Evolutionary conservation across 1,140 invertebrate species (phyloP), one percentile per base, ranked within the genome.

Genomic region (Akabosia matsudoensis): DNA sequence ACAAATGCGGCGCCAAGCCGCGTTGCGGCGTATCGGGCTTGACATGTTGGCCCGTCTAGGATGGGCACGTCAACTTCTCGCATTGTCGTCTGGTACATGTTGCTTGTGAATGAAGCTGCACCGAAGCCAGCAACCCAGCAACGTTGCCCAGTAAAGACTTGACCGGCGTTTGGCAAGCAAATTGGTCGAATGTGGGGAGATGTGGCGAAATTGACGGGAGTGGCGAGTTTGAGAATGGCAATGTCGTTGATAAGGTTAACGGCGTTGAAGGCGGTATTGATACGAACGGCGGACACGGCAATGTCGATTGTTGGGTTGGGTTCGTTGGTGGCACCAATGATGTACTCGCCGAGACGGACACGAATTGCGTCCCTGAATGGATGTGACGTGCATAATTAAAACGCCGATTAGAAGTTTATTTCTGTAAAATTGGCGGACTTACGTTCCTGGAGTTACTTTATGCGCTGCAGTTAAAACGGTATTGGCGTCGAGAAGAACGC

Each of bases 111-210:
- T 78, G 89, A 88, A 81, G 91, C 87, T 81, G 92, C 92, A 33
- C 92, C 92, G 91, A 92, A 93, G 16, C 92, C 92, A 0, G 91
- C 87, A 0, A 92, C 91, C 86, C 87, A 89, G 81, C 92, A 93
- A 22, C 87, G 88, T 82, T 87, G 86, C 34, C 88, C 88, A 24
- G 87, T 86, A 77, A 90, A 91, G 16, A 80, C 81, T 3, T 88
- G 83, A 33, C 83, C 82, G 4, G 85, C 80, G 14, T 87, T 84
- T 4, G 91, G 90, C 33, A 92, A 82, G 78, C 92, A 93, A 0
- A 89, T 88, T 13, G 91, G 90, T 26, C 90, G 89, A 37, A 93
- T 89, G 22, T 90, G 90, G 0, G 88, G 88, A 51, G 84, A 86
- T 18, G 83, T 83, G 1, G 86, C 84, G 0, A 91, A 83, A 0